Percentiles rank a stretch among this genome's conserved stretches.
These are phyloP conservation scores for Stictocephala bisonia DNA, from an alignment of 2,888 invertebrate genomes.

Conservation along the genomic window DNA sequence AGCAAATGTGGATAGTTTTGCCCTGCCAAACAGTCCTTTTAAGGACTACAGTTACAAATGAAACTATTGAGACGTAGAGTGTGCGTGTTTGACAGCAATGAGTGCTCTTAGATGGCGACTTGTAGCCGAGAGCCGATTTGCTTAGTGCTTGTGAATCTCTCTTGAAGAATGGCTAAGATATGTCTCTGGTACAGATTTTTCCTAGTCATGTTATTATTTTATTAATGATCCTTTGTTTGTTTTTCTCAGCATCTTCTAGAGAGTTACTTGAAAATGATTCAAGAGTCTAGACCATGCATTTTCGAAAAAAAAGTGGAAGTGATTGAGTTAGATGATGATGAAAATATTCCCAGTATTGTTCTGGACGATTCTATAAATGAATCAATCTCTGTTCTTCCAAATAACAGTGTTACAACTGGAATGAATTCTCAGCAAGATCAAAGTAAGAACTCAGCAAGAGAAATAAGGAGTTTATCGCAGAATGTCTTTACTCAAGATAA, in stretches of 20 bases:
- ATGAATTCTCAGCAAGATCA: too few species aligned
- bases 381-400: too few species aligned
- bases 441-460: too few species aligned
- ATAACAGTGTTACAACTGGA: too few species aligned
- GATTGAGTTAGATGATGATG: constrained; percentile 23
- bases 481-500: too few species aligned
- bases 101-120: constrained; percentile 27
- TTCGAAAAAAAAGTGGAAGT: background rate
- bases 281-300: background rate
- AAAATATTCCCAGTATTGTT: background rate
- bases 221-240: too few species aligned
- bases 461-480: too few species aligned
- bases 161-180: background rate
- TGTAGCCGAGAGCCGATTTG: constrained; percentile 13
- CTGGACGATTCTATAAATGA: background rate
- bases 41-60: background rate
- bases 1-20: background rate
- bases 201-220: too few species aligned
- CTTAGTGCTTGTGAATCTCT: background rate
- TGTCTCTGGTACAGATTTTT: too few species aligned
- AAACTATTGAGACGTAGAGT: background rate
- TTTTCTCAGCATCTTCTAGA: constrained; percentile 3
- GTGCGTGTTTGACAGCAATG: background rate
- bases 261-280: background rate
- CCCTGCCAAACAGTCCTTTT: constrained; percentile 35